A percentile compares a stretch with the other conserved stretches of the same genome.
Conservation (phyloP, 2,888 invertebrate genomes). For the Caenorhabditis sp. region DNA sequence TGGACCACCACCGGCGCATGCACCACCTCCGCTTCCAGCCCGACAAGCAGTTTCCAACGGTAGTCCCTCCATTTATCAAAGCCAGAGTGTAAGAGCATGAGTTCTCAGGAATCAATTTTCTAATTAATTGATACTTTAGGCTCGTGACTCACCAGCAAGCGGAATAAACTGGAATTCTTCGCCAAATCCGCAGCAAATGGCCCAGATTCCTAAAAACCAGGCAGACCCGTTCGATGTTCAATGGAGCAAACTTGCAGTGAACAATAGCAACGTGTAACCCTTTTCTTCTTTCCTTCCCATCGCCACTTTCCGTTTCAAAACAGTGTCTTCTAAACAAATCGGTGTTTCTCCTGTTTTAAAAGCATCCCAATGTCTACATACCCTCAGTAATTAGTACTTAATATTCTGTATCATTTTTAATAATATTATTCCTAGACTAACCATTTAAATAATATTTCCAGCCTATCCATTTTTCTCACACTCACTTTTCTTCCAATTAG, state of each 20-base stretch:
- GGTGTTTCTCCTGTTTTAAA: constrained; percentile 12
- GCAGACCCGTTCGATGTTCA: constrained; percentile 81
- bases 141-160: constrained; percentile 42
- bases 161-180: constrained; percentile 63
- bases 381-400: not conserved
- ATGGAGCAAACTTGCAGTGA: constrained; percentile 72
- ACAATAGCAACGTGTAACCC: constrained; percentile 21
- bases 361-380: not conserved
- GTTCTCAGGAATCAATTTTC: not conserved
- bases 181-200: constrained; percentile 40
- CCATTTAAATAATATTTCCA: not conserved
- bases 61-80: constrained; percentile 54
- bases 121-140: constrained; percentile 10
- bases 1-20: constrained; percentile 62
- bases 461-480: not conserved
- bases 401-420: constrained; percentile 11
- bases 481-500: constrained; percentile 6
- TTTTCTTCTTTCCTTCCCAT: not conserved
- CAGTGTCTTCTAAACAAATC: constrained; percentile 18
- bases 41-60: constrained; percentile 64
- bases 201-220: constrained; percentile 44
- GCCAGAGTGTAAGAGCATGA: constrained; percentile 31
- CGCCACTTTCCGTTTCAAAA: not conserved
- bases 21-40: constrained; percentile 63
- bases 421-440: not conserved